These are phyloP conservation scores for Neosalanx taihuensis DNA, from an alignment of 2,797 vertebrate genomes.

Conservation along the genomic window DNA sequence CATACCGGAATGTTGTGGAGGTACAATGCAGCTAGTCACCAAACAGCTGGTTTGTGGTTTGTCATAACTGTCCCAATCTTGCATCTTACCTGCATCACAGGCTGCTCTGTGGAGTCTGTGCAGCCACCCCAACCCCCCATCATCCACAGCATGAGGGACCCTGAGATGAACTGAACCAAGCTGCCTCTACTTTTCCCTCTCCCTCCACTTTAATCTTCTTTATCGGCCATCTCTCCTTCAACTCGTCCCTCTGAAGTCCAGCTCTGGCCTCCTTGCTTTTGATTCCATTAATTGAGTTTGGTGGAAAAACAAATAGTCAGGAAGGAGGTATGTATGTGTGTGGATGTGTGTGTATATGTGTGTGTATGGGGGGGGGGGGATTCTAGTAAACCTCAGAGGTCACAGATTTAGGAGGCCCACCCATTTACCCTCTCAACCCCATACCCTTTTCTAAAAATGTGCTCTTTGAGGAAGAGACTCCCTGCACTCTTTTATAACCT, in stretches of 20 bases:
- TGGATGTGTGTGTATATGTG: not conserved
- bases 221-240: slow-evolving; percentile 42
- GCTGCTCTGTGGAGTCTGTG: not conserved
- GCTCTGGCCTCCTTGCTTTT: slow-evolving; percentile 42
- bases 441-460: slow-evolving; percentile 23
- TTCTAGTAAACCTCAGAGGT: slow-evolving; percentile 43
- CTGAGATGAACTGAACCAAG: slow-evolving; percentile 28
- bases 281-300: slow-evolving; percentile 58
- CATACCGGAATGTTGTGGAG: too few species aligned
- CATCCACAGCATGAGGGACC: slow-evolving; percentile 31
- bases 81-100: too few species aligned
- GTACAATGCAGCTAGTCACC: too few species aligned
- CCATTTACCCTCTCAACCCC: slow-evolving; percentile 33
- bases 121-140: not conserved
- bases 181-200: slow-evolving; percentile 24
- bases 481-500: not conserved
- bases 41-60: too few species aligned
- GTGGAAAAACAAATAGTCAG: slow-evolving; percentile 56
- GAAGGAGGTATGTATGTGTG: slow-evolving; percentile 18
- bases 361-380: slow-evolving; percentile 3
- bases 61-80: too few species aligned
- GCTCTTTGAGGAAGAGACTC: slow-evolving; percentile 15
- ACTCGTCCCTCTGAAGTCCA: slow-evolving; percentile 41
- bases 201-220: slow-evolving; percentile 47
- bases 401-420: slow-evolving; percentile 59